Percentiles rank a stretch among this genome's conserved stretches.
Conservation (phyloP, 2,113 vertebrate species). For the Psilopsiagon aurifrons region DNA sequence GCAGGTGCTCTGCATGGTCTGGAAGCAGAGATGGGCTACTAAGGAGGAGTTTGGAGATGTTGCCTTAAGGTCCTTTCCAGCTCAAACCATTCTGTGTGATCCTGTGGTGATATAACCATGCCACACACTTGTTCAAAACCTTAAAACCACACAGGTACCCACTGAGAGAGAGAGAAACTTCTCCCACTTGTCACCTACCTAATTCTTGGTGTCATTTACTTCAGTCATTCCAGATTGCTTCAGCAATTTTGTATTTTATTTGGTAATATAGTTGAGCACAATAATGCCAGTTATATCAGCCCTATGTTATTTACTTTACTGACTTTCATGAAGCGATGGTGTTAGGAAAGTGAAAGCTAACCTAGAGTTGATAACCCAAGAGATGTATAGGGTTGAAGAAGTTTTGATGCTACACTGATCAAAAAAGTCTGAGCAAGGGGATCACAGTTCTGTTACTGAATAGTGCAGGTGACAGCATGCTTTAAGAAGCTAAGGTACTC, state of each 20-base stretch:
- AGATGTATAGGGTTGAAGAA: background rate
- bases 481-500: background rate
- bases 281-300: background rate
- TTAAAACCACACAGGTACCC: background rate
- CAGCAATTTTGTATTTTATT: background rate
- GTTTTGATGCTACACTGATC: background rate
- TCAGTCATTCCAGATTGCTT: background rate
- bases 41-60: background rate
- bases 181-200: background rate
- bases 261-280: background rate
- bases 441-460: background rate
- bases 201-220: background rate
- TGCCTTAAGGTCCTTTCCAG: background rate
- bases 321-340: background rate
- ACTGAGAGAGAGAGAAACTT: background rate
- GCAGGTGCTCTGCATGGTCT: background rate
- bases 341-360: background rate
- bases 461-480: background rate
- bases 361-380: background rate
- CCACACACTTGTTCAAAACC: background rate
- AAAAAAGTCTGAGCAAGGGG: background rate
- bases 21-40: background rate
- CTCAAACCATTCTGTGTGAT: background rate
- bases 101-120: background rate
- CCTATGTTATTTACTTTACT: background rate